Evolutionary conservation across 2,797 vertebrate genomes (phyloP).

Genomic region (Sebastes matsubarae): DNA sequence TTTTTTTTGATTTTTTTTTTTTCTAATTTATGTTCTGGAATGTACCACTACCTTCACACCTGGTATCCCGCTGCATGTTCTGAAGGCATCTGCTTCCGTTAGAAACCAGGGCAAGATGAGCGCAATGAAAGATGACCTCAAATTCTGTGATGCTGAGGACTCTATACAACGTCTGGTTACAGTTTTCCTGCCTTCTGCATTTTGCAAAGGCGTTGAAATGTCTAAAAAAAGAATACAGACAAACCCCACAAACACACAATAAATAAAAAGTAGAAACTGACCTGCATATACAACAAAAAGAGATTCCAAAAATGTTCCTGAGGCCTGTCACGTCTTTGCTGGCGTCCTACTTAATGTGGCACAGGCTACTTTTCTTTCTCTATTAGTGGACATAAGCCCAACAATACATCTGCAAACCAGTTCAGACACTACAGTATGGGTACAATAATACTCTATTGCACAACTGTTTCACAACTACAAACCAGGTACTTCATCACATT

Average conservation of each 20-base stretch:
- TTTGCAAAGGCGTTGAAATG: slow-evolving; percentile 5
- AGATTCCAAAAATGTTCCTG: slow-evolving; percentile 2
- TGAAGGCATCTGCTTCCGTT: slow-evolving; percentile 52
- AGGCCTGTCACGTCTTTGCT: slow-evolving; percentile 1
- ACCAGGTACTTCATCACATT: background rate
- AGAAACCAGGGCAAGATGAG: slow-evolving; percentile 52
- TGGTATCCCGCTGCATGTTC: slow-evolving; percentile 48
- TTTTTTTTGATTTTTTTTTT: slow-evolving; percentile 49
- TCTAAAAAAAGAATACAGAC: slow-evolving; percentile 7
- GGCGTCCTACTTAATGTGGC: background rate
- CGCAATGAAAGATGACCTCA: slow-evolving; percentile 52
- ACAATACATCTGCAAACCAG: slow-evolving; percentile 9
- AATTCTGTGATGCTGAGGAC: slow-evolving; percentile 30
- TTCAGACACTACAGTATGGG: background rate
- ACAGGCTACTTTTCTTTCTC: background rate
- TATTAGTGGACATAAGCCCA: background rate
- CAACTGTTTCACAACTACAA: background rate
- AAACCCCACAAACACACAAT: background rate
- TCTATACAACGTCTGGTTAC: background rate
- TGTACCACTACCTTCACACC: slow-evolving; percentile 61
- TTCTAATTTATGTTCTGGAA: slow-evolving; percentile 72
- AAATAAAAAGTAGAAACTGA: background rate
- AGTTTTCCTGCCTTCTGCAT: slow-evolving; percentile 27
- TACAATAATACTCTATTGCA: background rate
- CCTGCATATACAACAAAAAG: slow-evolving; percentile 5